Conservation (phyloP, 2,797 vertebrate species). For the Cyclopterus lumpus region DNA sequence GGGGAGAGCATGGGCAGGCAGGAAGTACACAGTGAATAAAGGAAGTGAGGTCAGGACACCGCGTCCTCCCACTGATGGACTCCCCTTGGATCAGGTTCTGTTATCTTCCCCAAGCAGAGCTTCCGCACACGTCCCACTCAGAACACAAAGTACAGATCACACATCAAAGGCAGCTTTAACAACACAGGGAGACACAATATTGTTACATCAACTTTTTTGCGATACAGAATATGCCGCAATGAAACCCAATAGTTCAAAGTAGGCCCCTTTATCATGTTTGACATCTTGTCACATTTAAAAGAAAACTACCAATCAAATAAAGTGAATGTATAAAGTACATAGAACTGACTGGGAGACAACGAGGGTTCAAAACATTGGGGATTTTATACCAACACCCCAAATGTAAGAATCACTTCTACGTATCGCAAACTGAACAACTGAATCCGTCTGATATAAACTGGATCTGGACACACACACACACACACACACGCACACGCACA, state of each 20-base stretch:
- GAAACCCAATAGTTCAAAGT: background rate
- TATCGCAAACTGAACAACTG: background rate
- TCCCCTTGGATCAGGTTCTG: constrained; percentile 65
- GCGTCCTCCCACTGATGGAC: constrained; percentile 67
- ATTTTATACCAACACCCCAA: background rate
- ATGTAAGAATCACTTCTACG: background rate
- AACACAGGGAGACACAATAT: constrained; percentile 25
- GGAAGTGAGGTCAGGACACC: constrained; percentile 79
- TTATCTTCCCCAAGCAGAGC: constrained; percentile 78
- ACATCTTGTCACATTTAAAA: background rate
- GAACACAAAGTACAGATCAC: constrained; percentile 48
- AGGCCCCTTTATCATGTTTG: background rate
- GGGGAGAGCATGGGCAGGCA: constrained; percentile 62
- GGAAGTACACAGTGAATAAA: constrained; percentile 82
- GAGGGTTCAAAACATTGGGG: background rate
- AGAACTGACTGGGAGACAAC: background rate
- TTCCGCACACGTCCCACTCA: constrained; percentile 68
- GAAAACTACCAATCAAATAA: background rate
- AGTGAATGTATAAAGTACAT: background rate
- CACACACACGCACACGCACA: too few species aligned
- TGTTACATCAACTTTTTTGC: background rate
- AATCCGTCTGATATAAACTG: background rate
- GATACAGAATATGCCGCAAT: background rate
- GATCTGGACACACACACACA: too few species aligned
- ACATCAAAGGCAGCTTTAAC: constrained; percentile 35